Evolutionary conservation across 2,888 invertebrate genomes (phyloP), one percentile per base, ranked within the genome.

Genomic region (Mesorhabditis belari): DNA sequence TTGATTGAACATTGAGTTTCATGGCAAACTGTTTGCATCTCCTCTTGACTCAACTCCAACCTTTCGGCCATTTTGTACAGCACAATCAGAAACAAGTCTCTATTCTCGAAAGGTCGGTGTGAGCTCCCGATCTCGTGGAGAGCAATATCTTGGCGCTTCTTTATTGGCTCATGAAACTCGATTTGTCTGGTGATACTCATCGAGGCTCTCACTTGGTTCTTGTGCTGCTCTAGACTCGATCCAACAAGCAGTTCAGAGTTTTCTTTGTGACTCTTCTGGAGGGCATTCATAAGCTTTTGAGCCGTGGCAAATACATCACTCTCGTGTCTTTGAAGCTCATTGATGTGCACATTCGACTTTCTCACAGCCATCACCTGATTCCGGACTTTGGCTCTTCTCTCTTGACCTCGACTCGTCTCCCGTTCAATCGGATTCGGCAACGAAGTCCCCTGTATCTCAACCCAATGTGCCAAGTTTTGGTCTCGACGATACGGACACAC

Each of bases 121-220:
- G 21, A 17, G n/a, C 9, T 26, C 23, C 17, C 17, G 4, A 24
- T 17, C 19, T 19, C 4, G 5, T 29, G 29, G 5, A 28, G n/a
- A 29, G 17, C 29, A 5, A 6, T 29, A 28, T 26, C 26, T n/a
- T 17, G 27, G 6, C 17, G 17, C 28, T n/a, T n/a, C n/a, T n/a
- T n/a, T n/a, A n/a, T n/a, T n/a, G 49, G 29, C 17, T 55, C 21
- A 17, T 17, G 5, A 29, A 21, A 55, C n/a, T 55, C 55, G 29
- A 55, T 23, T n/a, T 55, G 55, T 5, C 55, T 27, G 24, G n/a
- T 29, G 0, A 55, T 24, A n/a, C 19, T 35, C 55, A 55, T 29
- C 27, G 27, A 27, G 17, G 55, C 35, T 55, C 24, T 55, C 28
- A 55, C 55, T 24, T 55, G 55, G 17, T n/a, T 29, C n/a, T 55